Percentiles rank a stretch among this genome's conserved stretches.
phyloP scores from a whole-genome alignment of 2,113 vertebrate species.

The Labrus mixtus region DNA sequence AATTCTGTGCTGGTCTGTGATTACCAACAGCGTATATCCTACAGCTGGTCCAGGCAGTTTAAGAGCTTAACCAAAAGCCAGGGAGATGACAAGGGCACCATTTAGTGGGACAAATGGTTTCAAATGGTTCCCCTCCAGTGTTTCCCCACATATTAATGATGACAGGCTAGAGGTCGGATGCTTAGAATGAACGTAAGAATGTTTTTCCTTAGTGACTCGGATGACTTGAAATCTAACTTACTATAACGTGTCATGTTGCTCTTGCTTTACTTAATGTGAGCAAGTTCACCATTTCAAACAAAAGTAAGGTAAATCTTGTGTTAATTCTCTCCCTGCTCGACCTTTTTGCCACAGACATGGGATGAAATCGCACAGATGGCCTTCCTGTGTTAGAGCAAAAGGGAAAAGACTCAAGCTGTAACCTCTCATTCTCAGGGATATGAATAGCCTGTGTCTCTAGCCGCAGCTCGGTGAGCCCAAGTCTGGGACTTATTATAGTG shows the following conservation, averaged over 20 bases:
- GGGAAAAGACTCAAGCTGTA: slow-evolving; percentile 67
- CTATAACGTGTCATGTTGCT: slow-evolving; percentile 41
- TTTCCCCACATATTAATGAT: slow-evolving; percentile 73
- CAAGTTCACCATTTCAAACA: slow-evolving; percentile 23
- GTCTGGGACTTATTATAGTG: slow-evolving; percentile 87
- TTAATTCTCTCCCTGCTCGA: slow-evolving; percentile 62
- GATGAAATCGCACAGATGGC: slow-evolving; percentile 53
- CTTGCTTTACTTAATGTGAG: slow-evolving; percentile 33
- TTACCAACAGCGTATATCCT: slow-evolving; percentile 70
- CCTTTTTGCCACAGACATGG: slow-evolving; percentile 37
- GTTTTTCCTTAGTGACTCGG: slow-evolving; percentile 62
- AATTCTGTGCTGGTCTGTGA: slow-evolving; percentile 54
- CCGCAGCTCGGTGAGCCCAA: slow-evolving; percentile 81
- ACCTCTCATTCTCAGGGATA: slow-evolving; percentile 85
- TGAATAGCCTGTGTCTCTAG: slow-evolving; percentile 85
- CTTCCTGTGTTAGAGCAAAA: slow-evolving; percentile 67
- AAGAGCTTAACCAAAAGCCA: slow-evolving; percentile 69
- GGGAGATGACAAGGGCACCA: slow-evolving; percentile 67
- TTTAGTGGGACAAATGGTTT: slow-evolving; percentile 79
- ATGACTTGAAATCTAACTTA: slow-evolving; percentile 52
- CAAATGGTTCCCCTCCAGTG: slow-evolving; percentile 74
- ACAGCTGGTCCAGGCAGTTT: slow-evolving; percentile 71
- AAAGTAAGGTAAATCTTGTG: slow-evolving; percentile 54
- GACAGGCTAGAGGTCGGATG: slow-evolving; percentile 69
- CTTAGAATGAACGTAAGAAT: slow-evolving; percentile 37